Evolutionary conservation across 1,140 invertebrate species (phyloP), one percentile per base, ranked within the genome.

Genomic region (Calycopis cecrops): DNA sequence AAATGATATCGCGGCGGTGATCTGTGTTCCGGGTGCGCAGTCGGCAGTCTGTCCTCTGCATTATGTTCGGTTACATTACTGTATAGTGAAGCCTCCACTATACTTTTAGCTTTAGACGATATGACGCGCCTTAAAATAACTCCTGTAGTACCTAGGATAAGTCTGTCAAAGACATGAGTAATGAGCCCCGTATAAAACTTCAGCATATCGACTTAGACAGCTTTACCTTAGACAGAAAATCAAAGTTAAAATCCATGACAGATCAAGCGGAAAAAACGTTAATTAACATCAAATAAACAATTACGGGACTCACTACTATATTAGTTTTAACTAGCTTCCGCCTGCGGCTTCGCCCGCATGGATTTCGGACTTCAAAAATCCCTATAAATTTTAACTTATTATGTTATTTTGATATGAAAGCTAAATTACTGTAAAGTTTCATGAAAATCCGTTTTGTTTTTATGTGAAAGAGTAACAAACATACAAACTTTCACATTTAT

Each of bases 1-100:
- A 55, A 61, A 56, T 62, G 59, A 62, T 57, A 57, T 57, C 55
- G 60, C 38, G 14, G 38, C 48, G n/a, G 60, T 65, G 21, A 44
- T 63, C 59, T 58, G 55, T 56, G 57, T 52, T 34, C 11, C 17
- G 44, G 38, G 16, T 42, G 38, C 21, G 16, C 21, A n/a, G n/a
- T n/a, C 52, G 21, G 21, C 21, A 50, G 17, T 35, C 37, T 37
- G 34, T 33, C 49, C 49, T 37, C 33, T 18, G 14, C 1, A 17
- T 7, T 16, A 10, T 12, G 9, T 18, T 51, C 21, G 21, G 6
- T 28, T 3, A 28, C 21, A 28, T 28, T 28, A 6, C 21, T 28
- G 21, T 28, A 28, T 28, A 28, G 2, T 28, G 21, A 28, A 28
- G n/a, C 6, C 21, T 3, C 21, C 21, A 28, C 6, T 28, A 28